Base-by-base conservation (phyloP, 2,113 vertebrate species). In the Gallinago jamesoni region DNA sequence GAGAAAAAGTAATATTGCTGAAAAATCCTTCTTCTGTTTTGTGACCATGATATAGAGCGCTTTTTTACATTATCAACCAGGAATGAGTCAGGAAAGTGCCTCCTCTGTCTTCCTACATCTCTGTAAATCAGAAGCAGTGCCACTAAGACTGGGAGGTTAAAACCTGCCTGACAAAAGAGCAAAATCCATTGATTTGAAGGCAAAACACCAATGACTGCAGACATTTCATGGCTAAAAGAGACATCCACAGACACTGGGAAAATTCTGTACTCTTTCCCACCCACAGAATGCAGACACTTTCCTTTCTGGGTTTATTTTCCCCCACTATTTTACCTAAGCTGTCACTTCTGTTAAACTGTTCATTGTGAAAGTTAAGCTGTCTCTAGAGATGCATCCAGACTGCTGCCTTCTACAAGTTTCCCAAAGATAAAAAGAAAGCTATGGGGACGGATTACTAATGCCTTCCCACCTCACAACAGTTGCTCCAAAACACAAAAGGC, bases 301-400 rank as follows among this genome's bases (percentile, higher is more conserved):
- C 88, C 35, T 88, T 97, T 89, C 91, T 93, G 84, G 66, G 76
- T 94, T 94, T 94, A 96, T 94, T 96, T 86, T 63, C 59, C 67
- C 64, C 92, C 79, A 75, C 75, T 96, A 95, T 94, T 96, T 94
- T 95, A 89, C 93, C 94, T 93, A 87, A 84, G 73, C 79, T 96
- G 92, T 93, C 80, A 79, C 63, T 94, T 89, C 85, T 96, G 77
- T 91, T 96, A 92, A 94, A 96, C 69, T 88, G 84, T 77, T 97
- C 95, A 82, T 90, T 94, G 93, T 90, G 84, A 95, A 96, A 97
- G 89, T 92, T 97, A 96, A 97, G 80, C 90, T 96, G 93, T 97
- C 96, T 95, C 96, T 81, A 82, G 96, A 97, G 97, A 96, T 92
- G 84, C 81, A 90, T 94, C 72, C 93, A 96, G 94, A 92, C 92